These are phyloP conservation scores for Cordilura impudica DNA, from an alignment of 2,888 invertebrate genomes.

Conservation along the genomic window DNA sequence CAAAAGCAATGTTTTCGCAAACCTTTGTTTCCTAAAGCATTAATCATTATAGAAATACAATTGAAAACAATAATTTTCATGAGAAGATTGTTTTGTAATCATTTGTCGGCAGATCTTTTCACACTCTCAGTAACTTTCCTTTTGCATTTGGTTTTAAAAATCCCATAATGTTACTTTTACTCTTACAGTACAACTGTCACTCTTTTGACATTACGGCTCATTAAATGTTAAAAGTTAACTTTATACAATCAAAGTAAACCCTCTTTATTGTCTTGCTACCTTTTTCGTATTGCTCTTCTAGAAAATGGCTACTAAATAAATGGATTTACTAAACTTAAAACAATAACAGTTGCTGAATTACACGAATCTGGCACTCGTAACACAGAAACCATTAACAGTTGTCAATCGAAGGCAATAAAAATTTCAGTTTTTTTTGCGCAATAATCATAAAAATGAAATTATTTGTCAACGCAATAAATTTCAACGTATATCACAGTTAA, in stretches of 20 bases:
- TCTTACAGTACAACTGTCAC: conserved; percentile 14
- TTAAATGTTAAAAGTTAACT: conserved; percentile 40
- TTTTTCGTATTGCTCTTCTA: background rate
- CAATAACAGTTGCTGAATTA: background rate
- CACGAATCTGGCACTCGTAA: background rate
- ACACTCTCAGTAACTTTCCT: too few species aligned
- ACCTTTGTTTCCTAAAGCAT: too few species aligned
- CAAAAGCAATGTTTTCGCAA: too few species aligned
- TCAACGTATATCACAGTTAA: background rate
- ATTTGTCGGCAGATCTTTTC: too few species aligned
- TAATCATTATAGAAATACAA: too few species aligned
- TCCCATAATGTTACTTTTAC: too few species aligned
- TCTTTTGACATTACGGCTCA: conserved; percentile 44
- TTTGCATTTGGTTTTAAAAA: too few species aligned
- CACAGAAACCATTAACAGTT: conserved; percentile 56
- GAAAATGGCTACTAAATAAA: background rate
- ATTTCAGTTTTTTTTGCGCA: conserved; percentile 48
- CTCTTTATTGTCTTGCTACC: background rate
- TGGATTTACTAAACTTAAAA: background rate
- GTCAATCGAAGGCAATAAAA: conserved; percentile 58
- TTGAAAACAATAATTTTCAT: too few species aligned
- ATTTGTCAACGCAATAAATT: conserved; percentile 61
- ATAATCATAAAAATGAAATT: conserved; percentile 62
- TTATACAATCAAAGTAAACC: conserved; percentile 12
- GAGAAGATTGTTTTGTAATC: too few species aligned